A percentile compares a stretch with the other conserved stretches of the same genome.
phyloP scores from a whole-genome alignment of 2,113 vertebrate genomes.

The Corvus cornix region DNA sequence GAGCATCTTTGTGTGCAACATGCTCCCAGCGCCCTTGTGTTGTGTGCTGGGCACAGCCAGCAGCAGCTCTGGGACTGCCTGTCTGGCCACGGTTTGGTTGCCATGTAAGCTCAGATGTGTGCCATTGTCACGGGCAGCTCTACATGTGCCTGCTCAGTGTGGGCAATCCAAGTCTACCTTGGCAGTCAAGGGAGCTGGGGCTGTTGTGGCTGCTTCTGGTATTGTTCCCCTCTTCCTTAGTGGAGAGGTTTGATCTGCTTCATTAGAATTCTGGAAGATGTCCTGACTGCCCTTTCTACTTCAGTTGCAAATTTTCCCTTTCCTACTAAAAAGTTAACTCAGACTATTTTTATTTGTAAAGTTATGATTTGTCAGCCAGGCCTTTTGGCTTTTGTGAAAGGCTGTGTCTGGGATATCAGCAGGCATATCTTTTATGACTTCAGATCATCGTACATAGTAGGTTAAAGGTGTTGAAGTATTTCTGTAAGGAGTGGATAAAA shows the following conservation, averaged over 20 bases:
- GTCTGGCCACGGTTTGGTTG: not conserved
- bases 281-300: not conserved
- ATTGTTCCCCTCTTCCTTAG: not conserved
- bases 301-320: not conserved
- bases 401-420: not conserved
- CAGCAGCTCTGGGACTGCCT: not conserved
- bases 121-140: not conserved
- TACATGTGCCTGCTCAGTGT: rapidly evolving
- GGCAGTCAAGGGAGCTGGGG: not conserved
- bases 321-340: not conserved
- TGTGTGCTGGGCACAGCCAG: not conserved
- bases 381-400: not conserved
- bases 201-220: not conserved
- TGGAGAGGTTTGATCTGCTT: not conserved
- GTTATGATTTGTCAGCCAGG: not conserved
- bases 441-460: not conserved
- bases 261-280: not conserved
- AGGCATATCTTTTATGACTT: not conserved
- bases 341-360: not conserved
- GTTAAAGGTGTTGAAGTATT: not conserved
- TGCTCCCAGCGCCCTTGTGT: not conserved
- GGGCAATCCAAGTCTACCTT: not conserved
- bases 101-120: not conserved
- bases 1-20: rapidly evolving
- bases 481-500: not conserved